A percentile compares a stretch with the other conserved stretches of the same genome.
phyloP scores from a whole-genome alignment of 2,888 invertebrate genomes.

The Lordiphosa andalusiaca region DNA sequence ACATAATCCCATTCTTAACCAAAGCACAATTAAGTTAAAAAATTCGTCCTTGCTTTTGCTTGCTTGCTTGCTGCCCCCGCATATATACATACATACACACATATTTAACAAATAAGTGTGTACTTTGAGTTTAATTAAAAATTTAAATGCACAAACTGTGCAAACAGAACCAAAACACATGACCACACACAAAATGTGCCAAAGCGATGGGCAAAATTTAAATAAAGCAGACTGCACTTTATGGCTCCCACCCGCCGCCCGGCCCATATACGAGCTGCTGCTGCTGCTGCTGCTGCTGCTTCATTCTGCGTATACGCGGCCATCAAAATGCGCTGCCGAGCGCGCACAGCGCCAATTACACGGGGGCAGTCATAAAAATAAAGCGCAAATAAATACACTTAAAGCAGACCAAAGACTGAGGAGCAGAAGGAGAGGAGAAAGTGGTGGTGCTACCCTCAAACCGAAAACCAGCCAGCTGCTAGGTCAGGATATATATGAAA shows the following conservation, averaged over 20 bases:
- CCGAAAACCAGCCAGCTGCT: conserved; percentile 21
- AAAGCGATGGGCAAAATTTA: conserved; percentile 36
- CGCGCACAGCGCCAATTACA: conserved; percentile 70
- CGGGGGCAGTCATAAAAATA: conserved; percentile 70
- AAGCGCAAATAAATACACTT: conserved; percentile 73
- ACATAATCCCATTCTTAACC: no score
- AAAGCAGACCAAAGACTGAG: conserved; percentile 36
- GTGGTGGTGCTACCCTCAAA: conserved; percentile 5
- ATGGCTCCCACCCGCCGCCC: conserved; percentile 34
- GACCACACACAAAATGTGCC: neutral
- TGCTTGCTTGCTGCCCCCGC: conserved; percentile 6
- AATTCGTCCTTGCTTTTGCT: no score
- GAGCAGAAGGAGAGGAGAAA: neutral
- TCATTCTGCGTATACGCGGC: conserved; percentile 44
- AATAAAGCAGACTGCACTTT: conserved; percentile 52
- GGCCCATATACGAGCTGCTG: neutral
- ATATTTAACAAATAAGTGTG: conserved; percentile 34
- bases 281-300: neutral
- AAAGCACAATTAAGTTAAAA: neutral
- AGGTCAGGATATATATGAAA: conserved; percentile 22
- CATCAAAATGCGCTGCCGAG: conserved; percentile 58
- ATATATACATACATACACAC: conserved; percentile 35
- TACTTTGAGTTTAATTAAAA: conserved; percentile 70
- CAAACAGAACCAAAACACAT: conserved; percentile 22
- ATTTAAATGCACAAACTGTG: conserved; percentile 53